Conservation (phyloP, 2,113 vertebrate genomes). For the Cardinalis cardinalis region DNA sequence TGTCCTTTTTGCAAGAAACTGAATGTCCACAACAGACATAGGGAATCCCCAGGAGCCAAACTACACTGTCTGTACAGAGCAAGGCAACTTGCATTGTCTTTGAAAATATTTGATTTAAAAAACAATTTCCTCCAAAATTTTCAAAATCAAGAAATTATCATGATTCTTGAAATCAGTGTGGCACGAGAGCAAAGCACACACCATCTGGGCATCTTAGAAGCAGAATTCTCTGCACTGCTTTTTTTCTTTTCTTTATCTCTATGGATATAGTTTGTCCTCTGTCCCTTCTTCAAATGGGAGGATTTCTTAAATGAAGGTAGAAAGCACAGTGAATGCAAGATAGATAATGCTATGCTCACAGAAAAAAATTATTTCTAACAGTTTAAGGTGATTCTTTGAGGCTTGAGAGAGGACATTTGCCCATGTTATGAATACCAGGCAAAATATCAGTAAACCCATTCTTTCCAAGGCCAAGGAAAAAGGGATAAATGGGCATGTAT, state of each 20-base stretch:
- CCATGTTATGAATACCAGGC: background rate
- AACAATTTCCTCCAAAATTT: background rate
- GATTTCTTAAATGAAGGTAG: background rate
- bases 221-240: background rate
- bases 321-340: background rate
- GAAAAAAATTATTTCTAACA: background rate
- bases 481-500: background rate
- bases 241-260: background rate
- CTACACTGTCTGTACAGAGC: background rate
- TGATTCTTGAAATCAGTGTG: fast-evolving
- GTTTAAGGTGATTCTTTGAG: background rate
- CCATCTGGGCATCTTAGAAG: background rate
- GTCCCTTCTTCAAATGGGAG: background rate
- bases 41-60: fast-evolving
- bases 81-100: background rate
- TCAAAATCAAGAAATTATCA: background rate
- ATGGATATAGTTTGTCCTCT: background rate
- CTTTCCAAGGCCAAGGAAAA: background rate
- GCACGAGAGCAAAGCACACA: background rate
- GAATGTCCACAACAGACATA: background rate
- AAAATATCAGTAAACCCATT: background rate
- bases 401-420: background rate
- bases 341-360: background rate
- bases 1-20: background rate
- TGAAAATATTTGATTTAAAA: background rate